Evolutionary conservation across 2,888 invertebrate genomes (phyloP).

Genomic region (Protodeltote pygarga): DNA sequence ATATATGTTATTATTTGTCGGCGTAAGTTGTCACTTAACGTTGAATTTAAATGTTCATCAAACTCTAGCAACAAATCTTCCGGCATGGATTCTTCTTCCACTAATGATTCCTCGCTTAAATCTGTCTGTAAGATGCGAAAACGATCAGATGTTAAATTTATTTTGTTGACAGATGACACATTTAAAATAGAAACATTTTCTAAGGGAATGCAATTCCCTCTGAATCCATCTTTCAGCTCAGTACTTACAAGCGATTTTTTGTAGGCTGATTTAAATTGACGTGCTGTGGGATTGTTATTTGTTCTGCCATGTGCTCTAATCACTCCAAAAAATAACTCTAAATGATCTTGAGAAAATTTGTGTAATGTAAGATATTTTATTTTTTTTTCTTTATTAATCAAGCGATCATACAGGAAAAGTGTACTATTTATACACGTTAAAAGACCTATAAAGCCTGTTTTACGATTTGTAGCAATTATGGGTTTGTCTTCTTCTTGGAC

Average conservation of each 20-base stretch:
- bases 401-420: not conserved
- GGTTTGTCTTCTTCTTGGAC: not conserved
- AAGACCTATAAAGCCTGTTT: constrained; percentile 11
- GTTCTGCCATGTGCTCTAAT: constrained; percentile 12
- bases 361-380: constrained; percentile 2
- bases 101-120: constrained; percentile 1
- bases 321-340: constrained; percentile 13
- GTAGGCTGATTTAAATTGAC: constrained; percentile 22
- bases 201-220: constrained; percentile 25
- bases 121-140: constrained; percentile 3
- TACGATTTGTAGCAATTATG: constrained; percentile 1
- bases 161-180: constrained; percentile 8
- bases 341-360: constrained; percentile 15
- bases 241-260: constrained; percentile 19
- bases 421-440: constrained; percentile 5
- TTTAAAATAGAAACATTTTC: constrained; percentile 18
- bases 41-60: constrained; percentile 13
- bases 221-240: constrained; percentile 10
- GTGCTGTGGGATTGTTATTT: constrained; percentile 29
- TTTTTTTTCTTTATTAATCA: constrained; percentile 8
- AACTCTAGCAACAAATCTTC: constrained; percentile 12
- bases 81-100: constrained; percentile 3
- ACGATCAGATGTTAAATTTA: constrained; percentile 16
- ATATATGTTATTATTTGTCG: constrained; percentile 24
- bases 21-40: constrained; percentile 16